Conservation (phyloP, 2,888 invertebrate genomes). For the Chorisops tibialis region DNA sequence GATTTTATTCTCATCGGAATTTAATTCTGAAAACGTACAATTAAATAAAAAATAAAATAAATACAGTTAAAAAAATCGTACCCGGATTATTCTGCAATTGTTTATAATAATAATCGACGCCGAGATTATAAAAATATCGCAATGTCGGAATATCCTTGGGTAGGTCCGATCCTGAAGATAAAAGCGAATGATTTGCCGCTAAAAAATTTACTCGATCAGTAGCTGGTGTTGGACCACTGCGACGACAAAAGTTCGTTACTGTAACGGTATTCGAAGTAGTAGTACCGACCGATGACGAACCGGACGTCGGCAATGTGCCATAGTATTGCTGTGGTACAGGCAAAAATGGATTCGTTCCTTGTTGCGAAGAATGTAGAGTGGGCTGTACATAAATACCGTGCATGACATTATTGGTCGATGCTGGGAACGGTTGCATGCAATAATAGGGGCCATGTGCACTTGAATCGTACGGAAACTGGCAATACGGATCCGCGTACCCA, state of each 20-base stretch:
- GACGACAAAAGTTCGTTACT: constrained; percentile 27
- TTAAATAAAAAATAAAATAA: not conserved
- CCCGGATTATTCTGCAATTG: constrained; percentile 29
- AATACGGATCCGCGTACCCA: constrained; percentile 26
- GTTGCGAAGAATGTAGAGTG: not conserved
- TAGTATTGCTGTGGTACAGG: constrained; percentile 2
- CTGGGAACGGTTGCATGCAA: constrained; percentile 25
- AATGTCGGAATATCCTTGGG: constrained; percentile 59
- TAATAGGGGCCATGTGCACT: constrained; percentile 17
- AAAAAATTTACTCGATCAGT: constrained; percentile 39
- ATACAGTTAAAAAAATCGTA: constrained; percentile 13
- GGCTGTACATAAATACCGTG: constrained; percentile 16
- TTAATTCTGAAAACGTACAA: not conserved
- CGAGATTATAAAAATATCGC: constrained; percentile 66
- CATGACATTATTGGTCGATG: not conserved
- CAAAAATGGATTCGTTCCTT: not conserved
- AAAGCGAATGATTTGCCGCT: constrained; percentile 42
- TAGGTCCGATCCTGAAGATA: constrained; percentile 43
- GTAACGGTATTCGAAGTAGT: constrained; percentile 22
- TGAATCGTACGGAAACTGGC: constrained; percentile 20
- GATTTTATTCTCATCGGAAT: not conserved
- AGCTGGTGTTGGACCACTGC: not conserved
- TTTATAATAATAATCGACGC: constrained; percentile 56
- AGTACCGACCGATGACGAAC: not conserved
- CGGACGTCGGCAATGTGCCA: not conserved